These are phyloP conservation scores for Pseudomyrmex gracilis DNA, from an alignment of 1,140 invertebrate species.

Conservation along the genomic window DNA sequence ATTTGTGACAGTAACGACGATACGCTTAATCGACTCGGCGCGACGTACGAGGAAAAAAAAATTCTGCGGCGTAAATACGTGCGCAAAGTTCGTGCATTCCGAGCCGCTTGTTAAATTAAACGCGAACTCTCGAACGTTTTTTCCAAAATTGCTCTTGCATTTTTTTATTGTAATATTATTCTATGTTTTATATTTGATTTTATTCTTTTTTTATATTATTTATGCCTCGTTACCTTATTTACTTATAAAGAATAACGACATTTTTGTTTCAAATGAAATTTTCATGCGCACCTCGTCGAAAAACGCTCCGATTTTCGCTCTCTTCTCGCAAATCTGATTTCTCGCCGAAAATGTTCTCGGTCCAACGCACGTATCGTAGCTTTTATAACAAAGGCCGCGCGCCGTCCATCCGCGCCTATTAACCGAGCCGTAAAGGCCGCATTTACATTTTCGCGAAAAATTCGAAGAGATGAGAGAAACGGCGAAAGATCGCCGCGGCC, in stretches of 20 bases:
- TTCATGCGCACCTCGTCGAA: no score
- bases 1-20: constrained; percentile 20
- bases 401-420: constrained; percentile 34
- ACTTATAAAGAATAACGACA: no score
- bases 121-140: no score
- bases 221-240: no score
- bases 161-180: no score
- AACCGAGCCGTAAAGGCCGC: constrained; percentile 28
- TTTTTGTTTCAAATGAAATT: no score
- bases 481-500: neutral
- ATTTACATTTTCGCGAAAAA: constrained; percentile 52
- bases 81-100: no score
- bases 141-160: no score
- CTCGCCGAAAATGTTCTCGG: constrained; percentile 11
- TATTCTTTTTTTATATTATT: no score
- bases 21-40: constrained; percentile 19
- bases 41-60: neutral
- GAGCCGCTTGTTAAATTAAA: no score
- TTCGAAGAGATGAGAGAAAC: neutral
- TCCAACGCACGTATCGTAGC: neutral
- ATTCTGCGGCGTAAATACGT: no score
- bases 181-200: no score
- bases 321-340: constrained; percentile 26
- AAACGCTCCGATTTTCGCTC: neutral
- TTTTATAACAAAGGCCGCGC: constrained; percentile 34